Base-by-base conservation (phyloP, 2,888 invertebrate genomes). In the Cecidostiba fungosa region DNA sequence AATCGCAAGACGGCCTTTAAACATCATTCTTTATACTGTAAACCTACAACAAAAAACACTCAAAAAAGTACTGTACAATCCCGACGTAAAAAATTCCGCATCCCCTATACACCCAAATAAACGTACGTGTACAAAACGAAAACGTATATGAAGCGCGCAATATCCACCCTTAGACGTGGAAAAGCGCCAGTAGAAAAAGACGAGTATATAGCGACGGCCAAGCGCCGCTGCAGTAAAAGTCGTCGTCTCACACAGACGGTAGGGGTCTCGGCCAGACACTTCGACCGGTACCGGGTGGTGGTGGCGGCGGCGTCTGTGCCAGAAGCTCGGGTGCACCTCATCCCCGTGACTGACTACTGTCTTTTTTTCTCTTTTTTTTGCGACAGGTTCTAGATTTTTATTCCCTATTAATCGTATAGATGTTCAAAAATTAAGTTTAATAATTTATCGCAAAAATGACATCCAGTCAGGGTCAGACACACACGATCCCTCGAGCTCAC, bases 401-500 rank as follows among this genome's bases (percentile, higher is more conserved):
- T n/a, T n/a, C n/a, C n/a, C n/a, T n/a, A n/a, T n/a, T n/a, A n/a
- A n/a, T n/a, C n/a, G n/a, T n/a, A n/a, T n/a, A n/a, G n/a, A n/a
- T n/a, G n/a, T n/a, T n/a, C 0, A 16, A 19, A 8, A 39, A 66
- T 59, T n/a, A 62, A 6, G 23, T 36, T 36, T 39, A 1, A 23
- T 16, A 19, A 54, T 76, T 36, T 59, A 36, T 62, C 23, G 59
- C 62, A 39, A 59, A 77, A 77, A 77, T 43, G 8, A 43, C 43
- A 2, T 2, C 12, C 43, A 66, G 43, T 29, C 66, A 3, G 23
- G n/a, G n/a, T 82, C n/a, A n/a, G n/a, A n/a, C 73, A n/a, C 69
- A 77, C 72, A 74, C 23, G 47, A 62, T 32, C 81, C 77, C 78
- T 84, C 82, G 54, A 73, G 72, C 81, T 84, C 83, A 74, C 77